Evolutionary conservation across 1,140 invertebrate genomes (phyloP), one percentile per base, ranked within the genome.

Genomic region (Lysiphlebus fabarum): DNA sequence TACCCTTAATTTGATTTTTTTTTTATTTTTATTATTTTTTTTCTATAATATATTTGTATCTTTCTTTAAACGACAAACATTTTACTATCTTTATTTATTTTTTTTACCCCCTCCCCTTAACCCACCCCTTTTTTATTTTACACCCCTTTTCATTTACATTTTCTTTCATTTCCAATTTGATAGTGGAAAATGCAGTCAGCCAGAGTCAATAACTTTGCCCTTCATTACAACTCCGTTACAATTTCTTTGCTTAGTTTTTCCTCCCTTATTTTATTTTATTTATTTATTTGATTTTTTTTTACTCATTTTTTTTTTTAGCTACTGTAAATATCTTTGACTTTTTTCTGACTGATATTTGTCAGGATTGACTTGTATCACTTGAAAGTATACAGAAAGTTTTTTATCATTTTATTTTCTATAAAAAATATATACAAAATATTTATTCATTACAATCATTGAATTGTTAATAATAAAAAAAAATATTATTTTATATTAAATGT

Each of bases 131-230:
- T 41, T 45, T 36, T 53, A 41, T 11, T 56, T 26, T 37, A 14
- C 43, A 50, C 53, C 47, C 42, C 34, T 47, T 45, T 44, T 41
- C 49, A 40, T 53, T 56, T 54, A 53, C 62, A 49, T 45, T 62
- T 41, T 65, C 53, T 65, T 65, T 66, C 65, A 51, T 64, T 68
- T 45, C 49, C 63, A 67, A 70, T 68, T 68, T 69, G 67, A 70
- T 62, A 65, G 61, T 58, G 63, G 63, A 69, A 70, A 71, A 69
- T 69, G 66, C 64, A 67, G 61, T 59, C 59, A 62, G 63, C 61
- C 63, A 64, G 57, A 70, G 67, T 69, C 65, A 68, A 68, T 70
- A 70, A 65, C 53, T 68, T 60, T 40, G 56, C 58, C 26, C 51
- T 36, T 37, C 50, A 42, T 49, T 47, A 53, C 50, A 41, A 12